Evolutionary conservation across 2,888 invertebrate species (phyloP), one percentile per base, ranked within the genome.

Genomic region (Osmoderma eremita): DNA sequence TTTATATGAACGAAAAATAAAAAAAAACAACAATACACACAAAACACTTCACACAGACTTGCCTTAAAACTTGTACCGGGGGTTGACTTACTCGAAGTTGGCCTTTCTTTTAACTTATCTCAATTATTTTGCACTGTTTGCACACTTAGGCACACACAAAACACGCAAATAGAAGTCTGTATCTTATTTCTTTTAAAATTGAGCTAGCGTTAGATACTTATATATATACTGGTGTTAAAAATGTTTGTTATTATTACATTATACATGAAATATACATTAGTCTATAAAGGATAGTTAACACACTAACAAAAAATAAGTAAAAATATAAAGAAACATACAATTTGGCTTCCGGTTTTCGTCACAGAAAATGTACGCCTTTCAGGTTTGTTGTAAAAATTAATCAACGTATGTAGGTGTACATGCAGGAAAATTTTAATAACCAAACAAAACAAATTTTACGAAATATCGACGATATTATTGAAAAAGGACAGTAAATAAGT

Each of bases 141-240:
- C 58, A 61, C 45, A 30, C 30, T 30, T 45, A 61, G 48, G 30
- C 58, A 56, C 58, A 45, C 58, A 45, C 15, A 61, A 17, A 5
- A 51, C 5, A 45, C 15, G 20, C 58, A 45, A 12, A 30, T 8
- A 30, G 10, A 24, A 24, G 6, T 30, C 2, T 3, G 10, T 30
- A 8, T 45, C 30, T 30, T n/a, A 13, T 51, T 61, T 48, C 10
- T 20, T 20, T 48, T 30, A 30, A 30, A 30, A 30, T 30, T 61
- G 58, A 48, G 45, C 58, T 61, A 61, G 58, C 58, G 56, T 41
- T 61, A 30, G 30, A 30, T 30, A 30, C 5, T 24, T 24, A 24
- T 30, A 45, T 41, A 56, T 20, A 39, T 56, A 42, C 30, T 61
- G 48, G 17, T 61, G 45, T 61, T 48, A 61, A 61, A 6, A 30